phyloP scores from a whole-genome alignment of 2,888 invertebrate genomes.

The Lacanobia oleracea region DNA sequence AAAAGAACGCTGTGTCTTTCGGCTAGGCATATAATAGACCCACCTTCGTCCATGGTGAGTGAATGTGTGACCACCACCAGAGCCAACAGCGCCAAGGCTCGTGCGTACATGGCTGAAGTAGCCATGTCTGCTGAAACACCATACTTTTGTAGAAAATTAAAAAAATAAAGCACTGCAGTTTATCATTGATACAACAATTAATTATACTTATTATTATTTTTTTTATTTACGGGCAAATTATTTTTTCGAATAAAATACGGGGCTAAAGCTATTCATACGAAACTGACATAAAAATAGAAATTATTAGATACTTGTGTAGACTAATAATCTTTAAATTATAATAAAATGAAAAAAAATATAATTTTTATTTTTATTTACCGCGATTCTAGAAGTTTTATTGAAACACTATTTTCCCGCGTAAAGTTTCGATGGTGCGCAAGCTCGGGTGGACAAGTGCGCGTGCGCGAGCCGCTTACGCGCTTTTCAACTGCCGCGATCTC shows the following conservation, averaged over 20 bases:
- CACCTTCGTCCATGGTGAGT: slow-evolving; percentile 90
- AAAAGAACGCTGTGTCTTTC: too few species aligned
- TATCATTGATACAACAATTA: too few species aligned
- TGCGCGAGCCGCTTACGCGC: slow-evolving; percentile 83
- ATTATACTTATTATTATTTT: too few species aligned
- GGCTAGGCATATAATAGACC: slow-evolving; percentile 48
- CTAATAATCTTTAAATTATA: neutral
- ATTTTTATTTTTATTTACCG: slow-evolving; percentile 66
- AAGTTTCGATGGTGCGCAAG: slow-evolving; percentile 59
- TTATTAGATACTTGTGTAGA: too few species aligned
- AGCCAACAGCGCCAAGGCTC: slow-evolving; percentile 76
- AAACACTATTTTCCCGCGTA: slow-evolving; percentile 69
- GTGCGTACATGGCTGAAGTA: slow-evolving; percentile 75
- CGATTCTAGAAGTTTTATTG: slow-evolving; percentile 45
- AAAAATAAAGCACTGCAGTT: neutral
- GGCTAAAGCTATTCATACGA: neutral
- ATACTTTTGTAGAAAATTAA: slow-evolving; percentile 13
- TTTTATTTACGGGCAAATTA: neutral
- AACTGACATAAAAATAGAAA: too few species aligned
- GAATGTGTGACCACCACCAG: slow-evolving; percentile 75
- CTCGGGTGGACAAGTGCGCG: slow-evolving; percentile 75
- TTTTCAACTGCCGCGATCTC: slow-evolving; percentile 73
- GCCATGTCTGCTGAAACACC: slow-evolving; percentile 79
- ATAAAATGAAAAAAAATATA: neutral
- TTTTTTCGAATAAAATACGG: neutral